Percentiles rank a stretch among this genome's conserved stretches.
Evolutionary conservation across 2,797 vertebrate species (phyloP).

Genomic region (Dermochelys coriacea): DNA sequence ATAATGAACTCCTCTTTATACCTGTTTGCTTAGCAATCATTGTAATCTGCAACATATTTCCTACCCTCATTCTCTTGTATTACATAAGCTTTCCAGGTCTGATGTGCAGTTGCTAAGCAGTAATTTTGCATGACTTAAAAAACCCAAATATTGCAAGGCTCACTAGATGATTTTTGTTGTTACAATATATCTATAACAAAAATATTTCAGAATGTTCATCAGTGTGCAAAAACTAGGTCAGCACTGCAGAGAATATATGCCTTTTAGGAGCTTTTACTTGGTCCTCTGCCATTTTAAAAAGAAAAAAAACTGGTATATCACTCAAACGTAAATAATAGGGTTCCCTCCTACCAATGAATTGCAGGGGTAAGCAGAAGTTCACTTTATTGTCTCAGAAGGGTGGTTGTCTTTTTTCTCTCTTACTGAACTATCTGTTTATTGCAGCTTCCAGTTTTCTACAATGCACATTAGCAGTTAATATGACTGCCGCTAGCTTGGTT

Average conservation of each 20-base stretch:
- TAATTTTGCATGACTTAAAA: conserved; percentile 47
- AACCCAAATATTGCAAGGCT: conserved; percentile 51
- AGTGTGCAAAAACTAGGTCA: conserved; percentile 32
- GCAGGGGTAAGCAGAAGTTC: background rate
- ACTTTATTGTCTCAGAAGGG: background rate
- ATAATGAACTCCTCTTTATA: background rate
- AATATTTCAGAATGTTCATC: conserved; percentile 10
- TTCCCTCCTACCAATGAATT: background rate
- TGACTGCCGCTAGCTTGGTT: background rate
- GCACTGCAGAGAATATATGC: background rate
- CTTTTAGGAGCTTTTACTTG: background rate
- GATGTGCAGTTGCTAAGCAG: conserved; percentile 48
- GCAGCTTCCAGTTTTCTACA: background rate
- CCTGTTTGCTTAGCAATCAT: background rate
- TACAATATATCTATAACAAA: conserved; percentile 29
- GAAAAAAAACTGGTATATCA: background rate
- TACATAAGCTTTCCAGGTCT: conserved; percentile 35
- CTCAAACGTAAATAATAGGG: background rate
- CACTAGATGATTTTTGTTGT: background rate
- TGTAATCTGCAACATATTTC: background rate
- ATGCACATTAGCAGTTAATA: background rate
- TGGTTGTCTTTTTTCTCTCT: background rate
- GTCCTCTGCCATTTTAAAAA: background rate
- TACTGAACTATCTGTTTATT: background rate
- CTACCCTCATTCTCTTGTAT: background rate